A percentile compares a stretch with the other conserved stretches of the same genome.
phyloP scores from a whole-genome alignment of 2,888 invertebrate species.

The Pyrrhia umbra region DNA sequence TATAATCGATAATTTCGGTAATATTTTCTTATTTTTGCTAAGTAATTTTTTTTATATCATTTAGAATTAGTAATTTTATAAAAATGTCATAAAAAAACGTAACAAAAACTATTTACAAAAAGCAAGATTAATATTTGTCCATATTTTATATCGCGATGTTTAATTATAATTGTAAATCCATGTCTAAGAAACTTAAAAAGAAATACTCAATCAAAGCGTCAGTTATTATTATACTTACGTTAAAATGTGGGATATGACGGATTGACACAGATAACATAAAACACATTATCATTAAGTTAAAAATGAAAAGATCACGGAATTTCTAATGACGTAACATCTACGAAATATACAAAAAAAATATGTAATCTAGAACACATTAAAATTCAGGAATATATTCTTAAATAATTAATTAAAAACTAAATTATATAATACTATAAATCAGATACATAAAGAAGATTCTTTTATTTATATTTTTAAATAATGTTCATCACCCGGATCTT shows the following conservation, averaged over 20 bases:
- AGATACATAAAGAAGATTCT: slow-evolving; percentile 41
- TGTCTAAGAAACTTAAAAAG: too few species aligned
- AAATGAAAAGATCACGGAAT: not conserved
- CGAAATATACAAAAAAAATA: not conserved
- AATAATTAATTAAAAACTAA: slow-evolving; percentile 32
- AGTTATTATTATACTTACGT: not conserved
- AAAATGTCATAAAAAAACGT: too few species aligned
- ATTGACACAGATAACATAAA: not conserved
- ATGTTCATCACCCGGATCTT: slow-evolving; percentile 58
- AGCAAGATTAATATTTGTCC: too few species aligned
- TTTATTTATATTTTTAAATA: slow-evolving; percentile 47
- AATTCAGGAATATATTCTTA: slow-evolving; percentile 28
- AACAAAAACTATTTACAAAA: too few species aligned
- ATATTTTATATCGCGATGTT: not conserved
- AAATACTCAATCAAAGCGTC: not conserved
- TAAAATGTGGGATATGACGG: not conserved
- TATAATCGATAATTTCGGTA: too few species aligned
- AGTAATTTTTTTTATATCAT: too few species aligned
- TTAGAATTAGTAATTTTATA: too few species aligned
- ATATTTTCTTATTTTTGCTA: too few species aligned
- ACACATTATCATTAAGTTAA: not conserved
- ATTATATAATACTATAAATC: slow-evolving; percentile 47
- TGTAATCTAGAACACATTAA: slow-evolving; percentile 35
- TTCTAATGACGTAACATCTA: not conserved
- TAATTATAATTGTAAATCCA: not conserved